These are phyloP conservation scores for Goniozus legneri DNA, from an alignment of 1,140 invertebrate genomes.

Conservation along the genomic window DNA sequence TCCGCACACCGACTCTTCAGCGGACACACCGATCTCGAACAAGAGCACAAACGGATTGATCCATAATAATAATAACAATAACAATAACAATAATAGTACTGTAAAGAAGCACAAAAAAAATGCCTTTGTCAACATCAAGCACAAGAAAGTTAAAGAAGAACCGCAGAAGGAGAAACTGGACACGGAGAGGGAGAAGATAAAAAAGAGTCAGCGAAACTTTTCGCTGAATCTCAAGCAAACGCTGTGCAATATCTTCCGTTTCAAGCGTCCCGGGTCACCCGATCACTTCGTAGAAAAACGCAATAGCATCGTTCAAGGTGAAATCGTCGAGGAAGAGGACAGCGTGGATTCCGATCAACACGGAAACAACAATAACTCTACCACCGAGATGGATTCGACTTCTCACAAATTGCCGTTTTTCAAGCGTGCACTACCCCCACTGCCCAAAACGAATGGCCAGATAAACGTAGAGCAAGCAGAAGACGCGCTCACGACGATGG, in stretches of 20 bases:
- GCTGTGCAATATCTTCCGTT: conserved; percentile 79
- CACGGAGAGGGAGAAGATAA: conserved; percentile 57
- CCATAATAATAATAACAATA: conserved; percentile 50
- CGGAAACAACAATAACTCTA: conserved; percentile 44
- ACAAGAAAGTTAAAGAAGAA: conserved; percentile 65
- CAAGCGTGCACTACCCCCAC: conserved; percentile 74
- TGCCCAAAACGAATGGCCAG: conserved; percentile 61
- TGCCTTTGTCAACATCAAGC: conserved; percentile 60
- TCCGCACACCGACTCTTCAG: conserved; percentile 47
- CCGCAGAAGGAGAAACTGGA: conserved; percentile 46
- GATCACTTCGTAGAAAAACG: conserved; percentile 48
- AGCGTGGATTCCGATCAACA: conserved; percentile 45
- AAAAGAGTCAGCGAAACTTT: conserved; percentile 62
- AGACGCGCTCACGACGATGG: conserved; percentile 38
- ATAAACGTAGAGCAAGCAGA: conserved; percentile 38
- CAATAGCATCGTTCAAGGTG: conserved; percentile 51
- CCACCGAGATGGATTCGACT: conserved; percentile 32
- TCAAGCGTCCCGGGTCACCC: conserved; percentile 59
- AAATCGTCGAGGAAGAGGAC: conserved; percentile 54
- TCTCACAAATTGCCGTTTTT: conserved; percentile 56
- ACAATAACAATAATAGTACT: conserved; percentile 50
- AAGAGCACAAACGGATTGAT: conserved; percentile 47
- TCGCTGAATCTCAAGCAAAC: conserved; percentile 78
- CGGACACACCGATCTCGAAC: conserved; percentile 49
- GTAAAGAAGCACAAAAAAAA: conserved; percentile 61